Conservation (phyloP, 2,797 vertebrate species). For the Euthynnus affinis region DNA sequence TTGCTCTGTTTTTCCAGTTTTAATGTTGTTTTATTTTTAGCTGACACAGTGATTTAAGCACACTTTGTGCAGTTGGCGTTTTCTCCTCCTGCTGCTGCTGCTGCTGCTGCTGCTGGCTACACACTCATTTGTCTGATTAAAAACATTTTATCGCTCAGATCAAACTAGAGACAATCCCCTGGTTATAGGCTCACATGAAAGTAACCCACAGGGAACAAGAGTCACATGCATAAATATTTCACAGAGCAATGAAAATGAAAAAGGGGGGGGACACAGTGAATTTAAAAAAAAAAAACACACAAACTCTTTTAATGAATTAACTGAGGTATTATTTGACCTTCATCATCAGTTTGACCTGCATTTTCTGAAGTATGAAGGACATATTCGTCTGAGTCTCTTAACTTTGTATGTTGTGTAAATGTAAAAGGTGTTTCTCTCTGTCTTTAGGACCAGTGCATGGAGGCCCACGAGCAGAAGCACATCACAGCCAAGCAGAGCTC, state of each 20-base stretch:
- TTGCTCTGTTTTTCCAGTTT: background rate
- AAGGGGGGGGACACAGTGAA: background rate
- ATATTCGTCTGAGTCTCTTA: background rate
- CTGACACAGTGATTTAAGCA: constrained; percentile 10
- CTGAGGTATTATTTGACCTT: background rate
- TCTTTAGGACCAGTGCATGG: constrained; percentile 91
- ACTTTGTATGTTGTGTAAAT: too few species aligned
- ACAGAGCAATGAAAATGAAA: background rate
- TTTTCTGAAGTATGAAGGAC: background rate
- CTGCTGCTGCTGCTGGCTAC: constrained; percentile 14
- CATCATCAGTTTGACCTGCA: background rate
- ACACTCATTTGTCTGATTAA: constrained; percentile 41
- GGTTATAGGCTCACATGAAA: background rate
- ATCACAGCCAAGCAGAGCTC: constrained; percentile 82
- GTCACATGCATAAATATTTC: constrained; percentile 24
- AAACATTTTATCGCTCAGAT: constrained; percentile 37
- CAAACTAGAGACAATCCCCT: constrained; percentile 32
- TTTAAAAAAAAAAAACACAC: too few species aligned
- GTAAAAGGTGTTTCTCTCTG: background rate
- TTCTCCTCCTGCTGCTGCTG: constrained; percentile 18
- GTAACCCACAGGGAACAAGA: constrained; percentile 20
- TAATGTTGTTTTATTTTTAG: constrained; percentile 30
- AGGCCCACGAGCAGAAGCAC: constrained; percentile 87
- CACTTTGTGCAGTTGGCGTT: constrained; percentile 35
- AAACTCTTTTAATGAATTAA: background rate